phyloP scores from a whole-genome alignment of 1,140 invertebrate genomes.

The Nomia melanderi region DNA sequence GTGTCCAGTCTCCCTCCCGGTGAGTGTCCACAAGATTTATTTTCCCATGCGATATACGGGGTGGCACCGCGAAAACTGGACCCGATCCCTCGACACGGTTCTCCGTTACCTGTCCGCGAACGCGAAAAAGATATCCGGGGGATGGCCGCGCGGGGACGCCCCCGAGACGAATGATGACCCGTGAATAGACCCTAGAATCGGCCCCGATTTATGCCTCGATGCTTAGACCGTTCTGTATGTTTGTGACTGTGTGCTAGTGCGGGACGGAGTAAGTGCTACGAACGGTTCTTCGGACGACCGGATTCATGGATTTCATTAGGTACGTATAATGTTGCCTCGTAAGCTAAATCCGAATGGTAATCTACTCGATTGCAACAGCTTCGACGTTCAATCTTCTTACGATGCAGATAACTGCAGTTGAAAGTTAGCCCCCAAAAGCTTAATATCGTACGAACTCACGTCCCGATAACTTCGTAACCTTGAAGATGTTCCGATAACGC shows the following conservation, averaged over 20 bases:
- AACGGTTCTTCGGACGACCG: neutral
- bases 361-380: too few species aligned
- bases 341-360: too few species aligned
- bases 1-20: constrained; percentile 78
- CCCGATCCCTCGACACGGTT: neutral
- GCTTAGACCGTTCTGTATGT: too few species aligned
- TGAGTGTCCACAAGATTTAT: constrained; percentile 80
- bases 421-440: too few species aligned
- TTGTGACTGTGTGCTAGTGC: too few species aligned
- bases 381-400: too few species aligned
- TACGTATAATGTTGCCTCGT: constrained; percentile 18
- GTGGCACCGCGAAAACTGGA: constrained; percentile 67
- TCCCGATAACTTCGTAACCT: neutral
- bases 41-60: constrained; percentile 77
- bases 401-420: too few species aligned
- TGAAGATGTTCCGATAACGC: neutral
- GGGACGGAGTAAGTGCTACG: too few species aligned
- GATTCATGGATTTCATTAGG: constrained; percentile 24
- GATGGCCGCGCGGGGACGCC: neutral
- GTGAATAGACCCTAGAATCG: too few species aligned
- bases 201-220: too few species aligned
- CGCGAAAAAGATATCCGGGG: too few species aligned
- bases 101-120: too few species aligned
- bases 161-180: neutral
- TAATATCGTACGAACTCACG: neutral